phyloP scores from a whole-genome alignment of 2,797 vertebrate genomes.

The Micromesistius poutassou region DNA sequence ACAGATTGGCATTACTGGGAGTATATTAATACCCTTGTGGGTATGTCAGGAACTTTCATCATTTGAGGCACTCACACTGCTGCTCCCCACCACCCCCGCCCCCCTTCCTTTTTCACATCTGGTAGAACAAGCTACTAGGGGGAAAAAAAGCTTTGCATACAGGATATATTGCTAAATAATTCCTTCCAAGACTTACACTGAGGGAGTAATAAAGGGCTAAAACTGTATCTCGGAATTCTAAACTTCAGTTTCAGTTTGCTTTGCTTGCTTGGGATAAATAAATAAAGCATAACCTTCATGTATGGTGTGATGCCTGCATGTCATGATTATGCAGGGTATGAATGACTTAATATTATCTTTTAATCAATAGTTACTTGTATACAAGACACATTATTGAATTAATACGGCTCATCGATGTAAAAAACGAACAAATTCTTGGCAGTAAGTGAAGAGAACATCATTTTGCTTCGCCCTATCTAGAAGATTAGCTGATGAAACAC shows the following conservation, averaged over 20 bases:
- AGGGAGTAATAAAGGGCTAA: not conserved
- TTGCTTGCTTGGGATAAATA: not conserved
- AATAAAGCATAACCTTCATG: not conserved
- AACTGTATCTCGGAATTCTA: not conserved
- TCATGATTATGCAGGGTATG: too few species aligned
- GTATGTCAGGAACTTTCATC: conserved; percentile 47
- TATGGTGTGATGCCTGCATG: too few species aligned
- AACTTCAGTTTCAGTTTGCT: not conserved
- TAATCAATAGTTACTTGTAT: too few species aligned
- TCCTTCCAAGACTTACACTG: not conserved
- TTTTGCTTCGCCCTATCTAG: not conserved
- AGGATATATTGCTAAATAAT: too few species aligned
- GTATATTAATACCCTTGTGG: conserved; percentile 54
- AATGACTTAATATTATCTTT: too few species aligned
- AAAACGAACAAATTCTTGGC: too few species aligned
- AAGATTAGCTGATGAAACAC: not conserved
- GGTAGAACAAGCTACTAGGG: too few species aligned
- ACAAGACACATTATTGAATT: too few species aligned
- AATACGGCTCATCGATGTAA: too few species aligned
- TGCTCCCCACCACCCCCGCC: not conserved
- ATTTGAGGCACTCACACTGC: conserved; percentile 43
- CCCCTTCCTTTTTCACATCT: too few species aligned
- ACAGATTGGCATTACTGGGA: conserved; percentile 50
- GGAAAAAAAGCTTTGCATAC: too few species aligned
- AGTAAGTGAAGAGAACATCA: not conserved